Evolutionary conservation across 2,888 invertebrate genomes (phyloP).

Genomic region (Leucania comma): DNA sequence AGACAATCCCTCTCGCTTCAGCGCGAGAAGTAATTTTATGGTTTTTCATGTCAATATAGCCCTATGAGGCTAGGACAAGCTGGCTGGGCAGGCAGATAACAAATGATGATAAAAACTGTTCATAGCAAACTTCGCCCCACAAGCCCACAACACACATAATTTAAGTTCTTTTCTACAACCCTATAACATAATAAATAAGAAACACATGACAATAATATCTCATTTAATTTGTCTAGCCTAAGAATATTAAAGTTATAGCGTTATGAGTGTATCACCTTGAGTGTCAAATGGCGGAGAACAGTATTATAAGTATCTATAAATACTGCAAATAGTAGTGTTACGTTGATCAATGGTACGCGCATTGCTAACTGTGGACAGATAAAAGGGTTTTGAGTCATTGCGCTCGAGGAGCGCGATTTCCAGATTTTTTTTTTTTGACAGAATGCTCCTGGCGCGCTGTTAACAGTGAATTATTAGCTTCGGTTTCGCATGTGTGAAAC

Average conservation of each 20-base stretch:
- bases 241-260: conserved; percentile 1
- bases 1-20: too few species aligned
- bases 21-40: too few species aligned
- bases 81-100: too few species aligned
- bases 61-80: too few species aligned
- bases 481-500: too few species aligned
- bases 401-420: too few species aligned
- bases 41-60: too few species aligned
- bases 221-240: conserved; percentile 3
- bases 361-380: conserved; percentile 37
- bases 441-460: too few species aligned
- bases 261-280: conserved; percentile 50
- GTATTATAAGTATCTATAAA: conserved; percentile 44
- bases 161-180: background rate
- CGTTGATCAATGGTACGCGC: conserved; percentile 56
- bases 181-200: background rate
- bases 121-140: too few species aligned
- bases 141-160: too few species aligned
- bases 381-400: conserved; percentile 28
- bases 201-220: background rate
- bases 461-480: background rate
- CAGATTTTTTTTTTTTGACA: too few species aligned
- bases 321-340: conserved; percentile 50
- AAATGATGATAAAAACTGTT: too few species aligned
- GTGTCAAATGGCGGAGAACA: conserved; percentile 35